A percentile compares a stretch with the other conserved stretches of the same genome.
These are phyloP conservation scores for Sorex maritimensis DNA, from an alignment of 2,797 vertebrate genomes.

Conservation along the genomic window DNA sequence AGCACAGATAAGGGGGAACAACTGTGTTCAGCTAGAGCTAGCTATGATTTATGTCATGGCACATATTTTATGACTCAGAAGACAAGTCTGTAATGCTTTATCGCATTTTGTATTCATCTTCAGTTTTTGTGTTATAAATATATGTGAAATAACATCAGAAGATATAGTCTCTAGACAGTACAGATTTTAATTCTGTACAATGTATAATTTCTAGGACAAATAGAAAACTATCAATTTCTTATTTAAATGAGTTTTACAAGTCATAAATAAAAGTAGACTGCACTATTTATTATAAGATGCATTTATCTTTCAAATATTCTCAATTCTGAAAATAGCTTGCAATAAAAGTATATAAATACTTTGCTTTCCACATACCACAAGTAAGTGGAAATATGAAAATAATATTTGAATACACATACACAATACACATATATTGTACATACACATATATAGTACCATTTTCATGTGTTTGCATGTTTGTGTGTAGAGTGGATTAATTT, in stretches of 20 bases:
- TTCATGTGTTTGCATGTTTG: neutral
- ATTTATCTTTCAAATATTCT: constrained; percentile 50
- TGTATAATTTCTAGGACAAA: neutral
- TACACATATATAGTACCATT: constrained; percentile 7
- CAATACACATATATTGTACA: neutral
- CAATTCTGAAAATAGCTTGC: constrained; percentile 29
- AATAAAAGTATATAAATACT: neutral
- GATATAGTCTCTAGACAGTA: neutral
- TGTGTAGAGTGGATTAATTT: constrained; percentile 22
- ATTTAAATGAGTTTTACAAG: constrained; percentile 6
- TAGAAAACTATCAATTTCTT: neutral
- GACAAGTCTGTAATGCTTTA: neutral
- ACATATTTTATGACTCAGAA: neutral
- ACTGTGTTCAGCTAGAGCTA: neutral
- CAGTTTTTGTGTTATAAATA: neutral
- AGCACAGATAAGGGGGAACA: neutral
- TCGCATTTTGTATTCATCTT: neutral
- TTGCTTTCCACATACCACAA: neutral
- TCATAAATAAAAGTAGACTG: neutral
- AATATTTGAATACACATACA: neutral
- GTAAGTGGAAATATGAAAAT: constrained; percentile 46
- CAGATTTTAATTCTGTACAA: neutral
- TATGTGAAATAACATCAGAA: constrained; percentile 41
- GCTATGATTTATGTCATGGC: no score
- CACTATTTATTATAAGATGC: neutral